Conservation (phyloP, 2,888 invertebrate genomes). For the Lypha dubia region DNA sequence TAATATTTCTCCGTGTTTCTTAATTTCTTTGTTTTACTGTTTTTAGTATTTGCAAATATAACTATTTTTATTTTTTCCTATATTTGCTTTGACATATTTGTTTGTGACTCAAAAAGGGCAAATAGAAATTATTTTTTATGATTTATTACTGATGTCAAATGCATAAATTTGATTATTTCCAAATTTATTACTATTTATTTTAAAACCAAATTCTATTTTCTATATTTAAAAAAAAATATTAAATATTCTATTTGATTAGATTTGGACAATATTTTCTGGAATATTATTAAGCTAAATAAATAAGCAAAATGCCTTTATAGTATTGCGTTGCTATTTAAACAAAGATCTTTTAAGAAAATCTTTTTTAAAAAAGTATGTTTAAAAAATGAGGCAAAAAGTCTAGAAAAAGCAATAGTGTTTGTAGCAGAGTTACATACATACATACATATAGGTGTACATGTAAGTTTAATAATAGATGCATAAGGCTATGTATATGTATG, state of each 20-base stretch:
- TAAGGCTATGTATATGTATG: neutral
- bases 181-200: constrained; percentile 63
- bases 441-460: neutral
- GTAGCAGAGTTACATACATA: neutral
- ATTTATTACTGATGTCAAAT: constrained; percentile 69
- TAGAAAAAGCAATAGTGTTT: neutral
- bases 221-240: neutral
- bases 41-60: neutral
- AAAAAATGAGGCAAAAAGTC: neutral
- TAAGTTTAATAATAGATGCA: neutral
- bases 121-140: constrained; percentile 48
- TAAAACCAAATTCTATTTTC: constrained; percentile 18
- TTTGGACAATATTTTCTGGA: neutral
- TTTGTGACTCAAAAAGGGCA: constrained; percentile 10
- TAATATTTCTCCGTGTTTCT: neutral
- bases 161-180: constrained; percentile 65
- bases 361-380: too few relatives aligned
- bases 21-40: neutral
- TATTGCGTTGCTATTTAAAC: neutral
- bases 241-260: constrained; percentile 1
- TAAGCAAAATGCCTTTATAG: neutral
- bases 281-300: neutral
- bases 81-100: constrained; percentile 23
- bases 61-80: neutral
- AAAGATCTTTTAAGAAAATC: too few relatives aligned